Evolutionary conservation across 2,113 vertebrate genomes (phyloP), one percentile per base, ranked within the genome.

Genomic region (Solea solea): DNA sequence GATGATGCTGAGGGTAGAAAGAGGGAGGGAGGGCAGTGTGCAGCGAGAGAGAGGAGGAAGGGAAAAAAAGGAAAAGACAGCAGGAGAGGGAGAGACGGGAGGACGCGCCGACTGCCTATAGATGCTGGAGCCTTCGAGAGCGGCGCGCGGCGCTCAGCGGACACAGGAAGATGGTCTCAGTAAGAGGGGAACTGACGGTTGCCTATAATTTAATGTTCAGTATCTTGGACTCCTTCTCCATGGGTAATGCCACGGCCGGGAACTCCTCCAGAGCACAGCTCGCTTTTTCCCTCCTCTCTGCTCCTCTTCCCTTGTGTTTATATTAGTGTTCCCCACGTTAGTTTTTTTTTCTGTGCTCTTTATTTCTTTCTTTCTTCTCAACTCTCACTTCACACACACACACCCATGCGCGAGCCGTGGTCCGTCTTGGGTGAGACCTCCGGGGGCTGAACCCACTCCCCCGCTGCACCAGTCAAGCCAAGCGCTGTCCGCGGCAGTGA

Each of bases 171-270:
- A 93, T 90, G 93, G 93, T 94, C 88, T 90, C 92, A 93, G 95
- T 95, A 94, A 94, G 94, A 94, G 95, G 93, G 91, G 95, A 95
- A 95, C 96, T 94, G 95, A 94, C 94, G 84, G 92, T 93, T 77
- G 89, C 93, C 93, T 96, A 93, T 96, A 95, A 96, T 95, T 95
- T 95, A 93, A 90, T 94, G 93, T 96, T 94, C 93, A 97, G 92
- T 91, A 96, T 94, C 93, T 95, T 93, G 91, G 92, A 94, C 86
- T 94, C 92, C 92, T 91, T 92, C 95, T 96, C 96, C 94, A 94
- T 93, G 95, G 95, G 94, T 95, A 96, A 95, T 95, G 90, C 88
- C 85, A 86, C 82, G 84, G 89, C 85, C 80, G 74, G 83, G 80
- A 89, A 81, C 85, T 90, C 76, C 74, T 11, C 21, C 21, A 72